phyloP scores from a whole-genome alignment of 2,888 invertebrate genomes.

The Cyclophora albipunctata region DNA sequence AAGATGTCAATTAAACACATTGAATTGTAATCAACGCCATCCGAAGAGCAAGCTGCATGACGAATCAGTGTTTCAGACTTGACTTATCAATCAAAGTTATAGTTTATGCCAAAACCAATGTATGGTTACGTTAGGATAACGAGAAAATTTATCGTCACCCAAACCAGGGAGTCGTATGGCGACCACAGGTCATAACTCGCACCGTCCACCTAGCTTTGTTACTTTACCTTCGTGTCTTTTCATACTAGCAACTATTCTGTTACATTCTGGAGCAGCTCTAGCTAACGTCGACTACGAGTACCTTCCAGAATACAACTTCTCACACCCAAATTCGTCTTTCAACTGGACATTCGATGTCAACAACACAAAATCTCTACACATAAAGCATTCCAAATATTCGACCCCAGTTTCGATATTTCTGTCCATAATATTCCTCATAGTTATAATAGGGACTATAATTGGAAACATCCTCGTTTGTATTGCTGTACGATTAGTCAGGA shows the following conservation, averaged over 20 bases:
- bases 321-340: slow-evolving; percentile 42
- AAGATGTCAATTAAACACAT: slow-evolving; percentile 64
- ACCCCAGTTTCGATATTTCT: slow-evolving; percentile 78
- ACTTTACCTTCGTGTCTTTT: slow-evolving; percentile 73
- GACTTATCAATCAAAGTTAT: slow-evolving; percentile 33
- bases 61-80: slow-evolving; percentile 62
- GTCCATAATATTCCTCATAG: slow-evolving; percentile 81
- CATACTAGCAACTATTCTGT: slow-evolving; percentile 55
- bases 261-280: slow-evolving; percentile 39
- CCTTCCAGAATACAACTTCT: slow-evolving; percentile 35
- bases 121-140: slow-evolving; percentile 58
- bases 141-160: slow-evolving; percentile 54
- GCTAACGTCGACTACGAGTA: slow-evolving; percentile 48
- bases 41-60: slow-evolving; percentile 52
- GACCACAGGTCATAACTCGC: slow-evolving; percentile 61
- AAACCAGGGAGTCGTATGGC: slow-evolving; percentile 70
- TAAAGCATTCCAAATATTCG: slow-evolving; percentile 64
- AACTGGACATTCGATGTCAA: slow-evolving; percentile 58
- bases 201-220: slow-evolving; percentile 72
- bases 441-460: slow-evolving; percentile 86
- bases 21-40: slow-evolving; percentile 52
- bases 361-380: slow-evolving; percentile 37
- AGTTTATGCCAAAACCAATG: slow-evolving; percentile 55
- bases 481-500: slow-evolving; percentile 95
- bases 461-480: slow-evolving; percentile 96